Percentiles rank a stretch among this genome's conserved stretches.
These are phyloP conservation scores for Lepidocyrtoides sp. DNA, from an alignment of 2,888 invertebrate species.

Conservation along the genomic window DNA sequence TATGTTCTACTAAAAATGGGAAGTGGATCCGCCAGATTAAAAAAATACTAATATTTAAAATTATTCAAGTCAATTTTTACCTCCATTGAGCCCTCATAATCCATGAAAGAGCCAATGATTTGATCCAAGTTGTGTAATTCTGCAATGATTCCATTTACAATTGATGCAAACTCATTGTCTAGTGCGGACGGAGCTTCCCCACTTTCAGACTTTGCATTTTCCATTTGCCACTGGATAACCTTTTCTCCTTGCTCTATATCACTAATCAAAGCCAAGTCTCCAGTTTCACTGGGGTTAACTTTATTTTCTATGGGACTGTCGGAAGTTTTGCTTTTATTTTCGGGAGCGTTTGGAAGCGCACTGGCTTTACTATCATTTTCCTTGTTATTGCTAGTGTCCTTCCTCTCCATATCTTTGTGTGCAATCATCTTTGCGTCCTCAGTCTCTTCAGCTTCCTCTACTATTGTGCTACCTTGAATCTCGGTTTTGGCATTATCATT, in stretches of 20 bases:
- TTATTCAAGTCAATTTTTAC: too few relatives aligned
- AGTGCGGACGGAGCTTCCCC: constrained; percentile 34
- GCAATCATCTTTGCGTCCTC: constrained; percentile 23
- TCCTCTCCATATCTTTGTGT: not conserved
- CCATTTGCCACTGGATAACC: constrained; percentile 76
- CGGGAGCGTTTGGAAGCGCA: not conserved
- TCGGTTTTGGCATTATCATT: constrained; percentile 57
- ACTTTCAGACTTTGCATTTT: constrained; percentile 49
- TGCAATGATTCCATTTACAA: constrained; percentile 76
- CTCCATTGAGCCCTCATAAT: constrained; percentile 55
- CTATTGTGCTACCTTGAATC: constrained; percentile 49
- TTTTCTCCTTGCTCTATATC: constrained; percentile 73
- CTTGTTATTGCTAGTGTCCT: constrained; percentile 4
- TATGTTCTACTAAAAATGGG: not conserved
- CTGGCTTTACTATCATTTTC: not conserved
- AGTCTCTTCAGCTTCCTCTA: constrained; percentile 68
- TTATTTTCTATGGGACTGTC: not conserved
- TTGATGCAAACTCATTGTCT: constrained; percentile 72
- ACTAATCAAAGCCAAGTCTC: constrained; percentile 52
- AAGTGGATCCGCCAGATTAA: not conserved
- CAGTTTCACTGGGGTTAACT: not conserved
- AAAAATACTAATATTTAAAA: too few relatives aligned
- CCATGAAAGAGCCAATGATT: constrained; percentile 44
- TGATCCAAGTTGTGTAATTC: constrained; percentile 75
- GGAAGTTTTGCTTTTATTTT: not conserved